Percentiles rank a stretch among this genome's conserved stretches.
Evolutionary conservation across 1,140 invertebrate genomes (phyloP).

Genomic region (Apis florea): DNA sequence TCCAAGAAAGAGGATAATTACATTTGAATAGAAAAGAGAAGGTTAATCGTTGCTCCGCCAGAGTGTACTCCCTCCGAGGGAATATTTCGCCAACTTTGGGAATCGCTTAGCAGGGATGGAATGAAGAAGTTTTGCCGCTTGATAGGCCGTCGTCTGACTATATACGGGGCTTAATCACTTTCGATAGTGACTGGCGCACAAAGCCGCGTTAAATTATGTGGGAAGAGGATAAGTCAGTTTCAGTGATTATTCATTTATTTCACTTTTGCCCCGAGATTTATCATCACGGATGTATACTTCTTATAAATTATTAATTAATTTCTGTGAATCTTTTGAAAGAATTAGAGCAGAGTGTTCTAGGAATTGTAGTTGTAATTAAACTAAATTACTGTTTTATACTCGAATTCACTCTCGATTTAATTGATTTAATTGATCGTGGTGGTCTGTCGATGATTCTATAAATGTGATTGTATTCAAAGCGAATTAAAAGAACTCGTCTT

Average conservation of each 20-base stretch:
- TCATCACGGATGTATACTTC: no score
- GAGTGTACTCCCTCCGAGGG: background rate
- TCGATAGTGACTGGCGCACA: conserved; percentile 9
- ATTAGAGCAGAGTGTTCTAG: background rate
- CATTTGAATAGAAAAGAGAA: no score
- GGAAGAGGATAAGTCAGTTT: conserved; percentile 1
- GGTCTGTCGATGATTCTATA: background rate
- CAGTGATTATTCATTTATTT: conserved; percentile 17
- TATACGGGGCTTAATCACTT: conserved; percentile 21
- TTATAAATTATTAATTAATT: no score
- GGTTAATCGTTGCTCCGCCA: no score
- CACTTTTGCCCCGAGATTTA: background rate
- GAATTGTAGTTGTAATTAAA: background rate
- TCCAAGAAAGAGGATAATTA: no score
- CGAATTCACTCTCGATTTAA: background rate
- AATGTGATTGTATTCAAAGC: background rate
- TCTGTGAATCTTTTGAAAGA: background rate
- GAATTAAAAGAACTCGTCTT: background rate
- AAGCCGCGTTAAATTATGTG: background rate
- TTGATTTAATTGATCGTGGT: background rate
- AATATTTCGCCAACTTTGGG: background rate
- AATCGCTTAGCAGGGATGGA: background rate
- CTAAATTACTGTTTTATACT: conserved; percentile 1
- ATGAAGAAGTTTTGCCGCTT: conserved; percentile 14
- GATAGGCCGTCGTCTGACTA: conserved; percentile 14